A percentile compares a stretch with the other conserved stretches of the same genome.
Evolutionary conservation across 2,888 invertebrate species (phyloP).

Genomic region (Keiferia lycopersicella): DNA sequence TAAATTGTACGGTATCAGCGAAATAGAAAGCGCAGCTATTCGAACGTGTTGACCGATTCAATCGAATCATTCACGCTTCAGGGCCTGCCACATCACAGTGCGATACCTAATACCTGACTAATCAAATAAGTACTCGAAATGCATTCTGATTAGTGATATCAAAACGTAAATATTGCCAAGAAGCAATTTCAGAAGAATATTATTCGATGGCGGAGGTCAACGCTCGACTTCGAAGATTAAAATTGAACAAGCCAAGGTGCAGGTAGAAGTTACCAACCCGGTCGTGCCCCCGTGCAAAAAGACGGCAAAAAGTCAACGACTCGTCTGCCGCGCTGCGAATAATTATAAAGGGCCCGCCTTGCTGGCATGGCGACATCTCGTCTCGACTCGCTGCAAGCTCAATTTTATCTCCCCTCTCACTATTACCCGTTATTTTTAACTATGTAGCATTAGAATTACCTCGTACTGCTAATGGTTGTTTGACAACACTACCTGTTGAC

Average conservation of each 20-base stretch:
- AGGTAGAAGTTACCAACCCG: conserved; percentile 24
- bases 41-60: conserved; percentile 20
- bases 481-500: background rate
- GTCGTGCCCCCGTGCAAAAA: conserved; percentile 27
- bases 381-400: conserved; percentile 54
- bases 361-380: conserved; percentile 70
- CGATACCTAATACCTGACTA: too few species aligned
- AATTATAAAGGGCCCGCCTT: conserved; percentile 63
- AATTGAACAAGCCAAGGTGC: conserved; percentile 23
- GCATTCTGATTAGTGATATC: too few species aligned
- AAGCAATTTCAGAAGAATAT: background rate
- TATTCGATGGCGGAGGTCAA: conserved; percentile 22
- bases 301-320: conserved; percentile 62
- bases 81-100: background rate
- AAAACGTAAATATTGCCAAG: background rate
- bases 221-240: conserved; percentile 19
- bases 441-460: conserved; percentile 9
- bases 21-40: conserved; percentile 25
- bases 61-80: conserved; percentile 17
- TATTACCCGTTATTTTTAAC: conserved; percentile 20
- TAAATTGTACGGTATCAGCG: conserved; percentile 23
- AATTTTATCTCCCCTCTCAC: conserved; percentile 33
- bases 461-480: background rate
- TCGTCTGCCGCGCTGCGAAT: conserved; percentile 60
- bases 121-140: too few species aligned